Conservation (phyloP, 1,140 invertebrate genomes). For the Drosophila nikananu region DNA sequence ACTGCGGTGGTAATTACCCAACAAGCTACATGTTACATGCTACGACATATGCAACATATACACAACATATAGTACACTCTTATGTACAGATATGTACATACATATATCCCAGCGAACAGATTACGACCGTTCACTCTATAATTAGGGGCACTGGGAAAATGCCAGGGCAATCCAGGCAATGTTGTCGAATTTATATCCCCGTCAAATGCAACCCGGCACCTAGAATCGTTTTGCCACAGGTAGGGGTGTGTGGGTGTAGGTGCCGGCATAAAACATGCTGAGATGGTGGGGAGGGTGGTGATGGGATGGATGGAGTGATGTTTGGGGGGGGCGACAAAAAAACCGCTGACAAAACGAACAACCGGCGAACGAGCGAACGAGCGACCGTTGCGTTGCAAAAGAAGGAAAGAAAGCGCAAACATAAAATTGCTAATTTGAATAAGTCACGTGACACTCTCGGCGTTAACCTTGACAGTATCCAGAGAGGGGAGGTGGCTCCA, state of each 20-base stretch:
- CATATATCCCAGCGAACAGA: constrained; percentile 6
- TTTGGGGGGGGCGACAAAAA: background rate
- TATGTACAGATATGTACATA: background rate
- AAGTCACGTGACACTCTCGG: constrained; percentile 73
- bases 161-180: constrained; percentile 39
- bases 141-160: constrained; percentile 18
- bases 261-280: constrained; percentile 12
- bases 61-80: background rate
- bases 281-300: background rate
- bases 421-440: constrained; percentile 82
- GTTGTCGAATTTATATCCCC: constrained; percentile 53
- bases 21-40: constrained; percentile 12
- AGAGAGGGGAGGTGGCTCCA: background rate
- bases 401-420: constrained; percentile 71
- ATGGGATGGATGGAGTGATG: background rate
- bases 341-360: constrained; percentile 42
- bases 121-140: constrained; percentile 19
- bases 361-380: background rate
- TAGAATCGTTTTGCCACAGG: constrained; percentile 8
- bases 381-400: constrained; percentile 4
- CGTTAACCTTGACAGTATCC: constrained; percentile 58
- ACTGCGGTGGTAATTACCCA: constrained; percentile 23
- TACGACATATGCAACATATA: background rate
- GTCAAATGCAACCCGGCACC: constrained; percentile 20
- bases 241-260: background rate